phyloP scores from a whole-genome alignment of 2,113 vertebrate genomes.

The Dasypus novemcinctus region DNA sequence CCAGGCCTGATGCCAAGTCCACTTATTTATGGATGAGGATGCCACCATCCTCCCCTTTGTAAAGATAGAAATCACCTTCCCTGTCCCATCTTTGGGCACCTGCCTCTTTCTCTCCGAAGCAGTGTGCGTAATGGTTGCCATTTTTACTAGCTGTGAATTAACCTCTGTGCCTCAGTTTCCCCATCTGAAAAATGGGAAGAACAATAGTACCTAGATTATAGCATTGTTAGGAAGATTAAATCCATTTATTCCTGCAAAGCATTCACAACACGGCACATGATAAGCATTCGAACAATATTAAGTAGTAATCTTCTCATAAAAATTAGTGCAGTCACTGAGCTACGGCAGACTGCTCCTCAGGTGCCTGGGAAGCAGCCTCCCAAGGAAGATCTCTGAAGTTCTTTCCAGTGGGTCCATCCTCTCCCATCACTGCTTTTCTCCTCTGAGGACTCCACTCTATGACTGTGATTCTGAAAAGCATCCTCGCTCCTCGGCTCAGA shows the following conservation, averaged over 20 bases:
- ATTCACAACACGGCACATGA: background rate
- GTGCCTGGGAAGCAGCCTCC: background rate
- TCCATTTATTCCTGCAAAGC: background rate
- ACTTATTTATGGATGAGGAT: background rate
- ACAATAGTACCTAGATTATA: background rate
- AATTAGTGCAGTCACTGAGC: background rate
- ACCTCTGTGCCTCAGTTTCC: background rate
- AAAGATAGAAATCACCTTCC: background rate
- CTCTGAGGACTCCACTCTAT: background rate
- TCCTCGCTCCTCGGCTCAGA: background rate
- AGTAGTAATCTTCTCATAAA: background rate
- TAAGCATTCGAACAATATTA: background rate
- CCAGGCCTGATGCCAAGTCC: background rate
- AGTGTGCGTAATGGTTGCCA: background rate
- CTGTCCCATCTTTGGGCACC: background rate
- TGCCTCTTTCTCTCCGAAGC: background rate
- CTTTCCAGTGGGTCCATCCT: background rate
- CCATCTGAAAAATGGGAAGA: constrained; percentile 1
- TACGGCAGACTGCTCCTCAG: background rate
- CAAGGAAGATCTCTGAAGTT: background rate
- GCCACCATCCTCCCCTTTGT: background rate
- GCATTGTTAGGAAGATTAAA: background rate
- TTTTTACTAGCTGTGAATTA: background rate
- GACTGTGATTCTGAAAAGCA: background rate
- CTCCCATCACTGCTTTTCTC: background rate